phyloP scores from a whole-genome alignment of 1,140 invertebrate genomes.

The Venustaconcha ellipsiformis region DNA sequence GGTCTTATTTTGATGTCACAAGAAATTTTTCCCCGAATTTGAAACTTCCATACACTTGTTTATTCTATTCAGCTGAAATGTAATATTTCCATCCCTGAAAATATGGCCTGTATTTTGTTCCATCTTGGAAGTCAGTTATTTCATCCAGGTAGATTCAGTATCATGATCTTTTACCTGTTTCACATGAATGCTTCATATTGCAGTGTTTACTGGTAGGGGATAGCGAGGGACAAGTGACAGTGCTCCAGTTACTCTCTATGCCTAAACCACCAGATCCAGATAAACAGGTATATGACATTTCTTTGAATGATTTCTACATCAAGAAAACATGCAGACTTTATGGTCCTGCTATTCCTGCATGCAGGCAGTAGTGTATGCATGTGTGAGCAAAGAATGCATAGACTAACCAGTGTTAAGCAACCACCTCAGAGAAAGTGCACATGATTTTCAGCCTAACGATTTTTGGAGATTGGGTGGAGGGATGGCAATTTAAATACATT shows the following conservation, averaged over 20 bases:
- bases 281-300: constrained; percentile 44
- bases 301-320: not conserved
- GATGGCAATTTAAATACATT: no score
- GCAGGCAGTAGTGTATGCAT: not conserved
- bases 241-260: constrained; percentile 65
- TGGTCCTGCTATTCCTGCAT: not conserved
- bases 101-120: no score
- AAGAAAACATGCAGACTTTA: no score
- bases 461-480: not conserved
- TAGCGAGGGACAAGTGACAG: constrained; percentile 65
- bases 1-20: no score
- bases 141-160: no score
- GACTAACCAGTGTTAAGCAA: not conserved
- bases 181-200: constrained; percentile 20
- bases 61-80: no score
- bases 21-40: no score
- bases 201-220: constrained; percentile 68
- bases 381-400: not conserved
- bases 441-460: not conserved
- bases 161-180: not conserved
- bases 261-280: constrained; percentile 43
- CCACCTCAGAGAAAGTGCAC: not conserved
- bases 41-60: no score
- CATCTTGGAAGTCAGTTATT: no score
- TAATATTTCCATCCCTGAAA: no score